Evolutionary conservation across 2,113 vertebrate species (phyloP), one percentile per base, ranked within the genome.

Genomic region (Chloropsis cyanopogon): DNA sequence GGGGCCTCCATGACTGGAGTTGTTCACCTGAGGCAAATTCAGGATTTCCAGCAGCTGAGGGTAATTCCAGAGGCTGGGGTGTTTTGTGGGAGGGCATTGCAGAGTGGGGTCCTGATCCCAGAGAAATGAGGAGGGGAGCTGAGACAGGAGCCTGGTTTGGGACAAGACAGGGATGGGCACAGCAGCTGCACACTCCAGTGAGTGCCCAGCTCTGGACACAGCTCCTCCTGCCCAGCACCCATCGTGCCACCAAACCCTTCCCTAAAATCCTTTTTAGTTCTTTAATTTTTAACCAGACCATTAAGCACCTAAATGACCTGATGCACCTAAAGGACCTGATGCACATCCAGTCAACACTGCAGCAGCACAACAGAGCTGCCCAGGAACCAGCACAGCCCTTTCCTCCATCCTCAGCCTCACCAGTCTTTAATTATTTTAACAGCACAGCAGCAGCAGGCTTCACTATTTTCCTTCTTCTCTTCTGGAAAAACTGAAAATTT

Each of bases 61-160:
- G 66, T 4, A 11, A 60, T 50, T 41, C 39, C 46, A 44, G 60
- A 9, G 1, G 20, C 4, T 31, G 61, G 71, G 79, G 25, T 46
- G 65, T 5, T 79, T 35, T 2, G 0, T 0, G 3, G 33, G 57
- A 66, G 39, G 49, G 41, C 9, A 31, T 12, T 23, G 7, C 1
- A 1, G 26, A 19, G 23, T 46, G 28, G 14, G 46, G 9, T 54
- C 29, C 59, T 21, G 29, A 39, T 57, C 37, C 63, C 66, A 52
- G 56, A 37, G 66, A 47, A 59, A 46, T 5, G 6, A 28, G 86
- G 42, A 78, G 73, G 49, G 42, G 18, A 80, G 35, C 17, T 5
- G 66, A 59, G 61, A n/a, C 1, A 11, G 39, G 61, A 93, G 59
- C 49, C 72, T 12, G 8, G 25, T 21, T 71, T 35, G 29, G 21